These are phyloP conservation scores for Odontothrips loti DNA, from an alignment of 2,888 invertebrate genomes.

Conservation along the genomic window DNA sequence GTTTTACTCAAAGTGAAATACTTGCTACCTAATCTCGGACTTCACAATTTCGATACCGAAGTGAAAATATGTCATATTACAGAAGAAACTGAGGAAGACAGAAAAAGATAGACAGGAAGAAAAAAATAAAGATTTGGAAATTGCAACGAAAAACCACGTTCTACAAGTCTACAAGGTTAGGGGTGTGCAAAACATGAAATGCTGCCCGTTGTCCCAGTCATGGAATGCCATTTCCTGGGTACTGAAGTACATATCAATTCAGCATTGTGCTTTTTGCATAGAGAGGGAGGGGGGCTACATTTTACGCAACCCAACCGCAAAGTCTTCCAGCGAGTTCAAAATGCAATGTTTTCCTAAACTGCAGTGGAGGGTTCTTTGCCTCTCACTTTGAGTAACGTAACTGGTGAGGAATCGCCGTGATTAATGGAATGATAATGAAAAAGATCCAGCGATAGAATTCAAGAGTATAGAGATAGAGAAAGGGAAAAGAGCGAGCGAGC, in stretches of 20 bases:
- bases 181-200: neutral
- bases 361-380: slow-evolving; percentile 15
- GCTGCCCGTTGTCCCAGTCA: neutral
- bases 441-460: neutral
- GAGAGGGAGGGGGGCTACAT: neutral
- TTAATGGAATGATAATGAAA: neutral
- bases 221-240: neutral
- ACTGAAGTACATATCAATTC: neutral
- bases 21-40: too few species aligned
- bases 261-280: too few species aligned
- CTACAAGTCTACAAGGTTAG: neutral
- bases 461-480: slow-evolving; percentile 19
- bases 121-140: neutral
- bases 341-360: too few species aligned
- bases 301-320: neutral
- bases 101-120: neutral
- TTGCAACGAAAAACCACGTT: neutral
- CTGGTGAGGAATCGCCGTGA: neutral
- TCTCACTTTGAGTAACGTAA: slow-evolving; percentile 3
- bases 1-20: too few species aligned
- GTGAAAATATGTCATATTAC: neutral
- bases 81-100: neutral
- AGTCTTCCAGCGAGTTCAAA: too few species aligned
- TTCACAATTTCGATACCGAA: too few species aligned
- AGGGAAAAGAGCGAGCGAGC: slow-evolving; percentile 31